Conservation (phyloP, 2,113 vertebrate species). For the Narcine bancroftii region DNA sequence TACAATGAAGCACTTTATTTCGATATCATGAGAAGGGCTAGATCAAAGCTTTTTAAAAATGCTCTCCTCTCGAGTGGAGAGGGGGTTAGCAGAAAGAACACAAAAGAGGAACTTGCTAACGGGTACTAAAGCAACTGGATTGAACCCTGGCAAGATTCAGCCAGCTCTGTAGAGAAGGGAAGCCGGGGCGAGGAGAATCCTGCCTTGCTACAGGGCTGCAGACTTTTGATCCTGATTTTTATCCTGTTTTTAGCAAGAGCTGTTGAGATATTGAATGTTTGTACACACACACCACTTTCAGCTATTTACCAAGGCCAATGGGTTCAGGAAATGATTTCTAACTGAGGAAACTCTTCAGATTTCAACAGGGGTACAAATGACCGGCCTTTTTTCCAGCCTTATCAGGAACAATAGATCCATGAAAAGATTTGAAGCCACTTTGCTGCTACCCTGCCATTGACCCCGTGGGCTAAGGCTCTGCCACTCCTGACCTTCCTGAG, state of each 20-base stretch:
- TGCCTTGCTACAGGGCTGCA: too few relatives aligned
- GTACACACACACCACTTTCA: neutral
- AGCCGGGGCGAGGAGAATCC: neutral
- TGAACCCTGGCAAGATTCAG: neutral
- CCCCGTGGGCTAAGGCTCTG: neutral
- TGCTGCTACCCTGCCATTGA: neutral
- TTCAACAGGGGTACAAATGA: neutral
- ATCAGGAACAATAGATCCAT: conserved; percentile 18
- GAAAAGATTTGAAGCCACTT: neutral
- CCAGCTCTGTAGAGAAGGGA: neutral
- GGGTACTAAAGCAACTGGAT: neutral
- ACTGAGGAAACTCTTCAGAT: conserved; percentile 30
- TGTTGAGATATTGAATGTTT: neutral
- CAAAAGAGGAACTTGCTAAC: neutral
- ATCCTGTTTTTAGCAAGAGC: conserved; percentile 18
- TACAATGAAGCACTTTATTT: too few relatives aligned
- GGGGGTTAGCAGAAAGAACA: too few relatives aligned
- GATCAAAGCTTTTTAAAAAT: too few relatives aligned
- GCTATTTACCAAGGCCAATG: neutral
- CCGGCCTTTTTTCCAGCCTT: neutral
- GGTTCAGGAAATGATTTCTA: conserved; percentile 1
- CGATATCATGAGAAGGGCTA: too few relatives aligned
- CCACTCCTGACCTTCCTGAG: conserved; percentile 57
- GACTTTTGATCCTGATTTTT: neutral
- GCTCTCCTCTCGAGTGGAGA: too few relatives aligned